Conservation (phyloP, 53 echinoderm and acorn worm genomes). For the Apostichopus leukothele region DNA sequence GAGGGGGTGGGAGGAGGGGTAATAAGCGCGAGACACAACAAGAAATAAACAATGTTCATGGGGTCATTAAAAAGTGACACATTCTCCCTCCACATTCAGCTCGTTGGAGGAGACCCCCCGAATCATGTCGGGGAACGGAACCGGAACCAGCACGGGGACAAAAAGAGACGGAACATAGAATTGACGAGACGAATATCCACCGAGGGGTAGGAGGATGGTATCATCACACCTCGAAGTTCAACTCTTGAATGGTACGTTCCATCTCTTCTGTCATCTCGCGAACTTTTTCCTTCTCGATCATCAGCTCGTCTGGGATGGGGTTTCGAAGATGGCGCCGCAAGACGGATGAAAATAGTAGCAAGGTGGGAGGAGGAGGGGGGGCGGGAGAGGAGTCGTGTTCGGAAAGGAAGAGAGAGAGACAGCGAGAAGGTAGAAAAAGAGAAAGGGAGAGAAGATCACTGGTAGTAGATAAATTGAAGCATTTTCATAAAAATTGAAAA, state of each 20-base stretch:
- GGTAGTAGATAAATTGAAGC: constrained; percentile 21
- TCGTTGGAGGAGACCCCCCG: not conserved
- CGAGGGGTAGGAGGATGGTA: not conserved
- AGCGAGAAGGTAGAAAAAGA: constrained; percentile 20
- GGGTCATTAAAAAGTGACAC: not conserved
- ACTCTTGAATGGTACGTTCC: constrained; percentile 51
- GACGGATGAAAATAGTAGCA: not conserved
- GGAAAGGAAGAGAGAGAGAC: not conserved
- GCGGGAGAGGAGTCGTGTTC: not conserved
- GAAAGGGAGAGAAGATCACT: constrained; percentile 29
- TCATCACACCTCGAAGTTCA: constrained; percentile 48
- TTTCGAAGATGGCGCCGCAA: not conserved
- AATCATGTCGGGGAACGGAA: not conserved
- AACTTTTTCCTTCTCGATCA: constrained; percentile 53
- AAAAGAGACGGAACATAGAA: not conserved
- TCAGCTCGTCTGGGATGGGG: constrained; percentile 34
- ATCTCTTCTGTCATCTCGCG: constrained; percentile 53
- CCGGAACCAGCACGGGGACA: constrained; percentile 31
- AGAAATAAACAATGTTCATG: not conserved
- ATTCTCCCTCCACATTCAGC: constrained; percentile 16
- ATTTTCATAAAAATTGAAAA: constrained; percentile 11
- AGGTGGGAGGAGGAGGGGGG: not conserved
- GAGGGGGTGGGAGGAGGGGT: too few species aligned
- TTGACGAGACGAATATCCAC: not conserved
- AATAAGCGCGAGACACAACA: not conserved